A percentile compares a stretch with the other conserved stretches of the same genome.
These are phyloP conservation scores for Stenoptilia bipunctidactyla DNA, from an alignment of 2,888 invertebrate species.

Conservation along the genomic window DNA sequence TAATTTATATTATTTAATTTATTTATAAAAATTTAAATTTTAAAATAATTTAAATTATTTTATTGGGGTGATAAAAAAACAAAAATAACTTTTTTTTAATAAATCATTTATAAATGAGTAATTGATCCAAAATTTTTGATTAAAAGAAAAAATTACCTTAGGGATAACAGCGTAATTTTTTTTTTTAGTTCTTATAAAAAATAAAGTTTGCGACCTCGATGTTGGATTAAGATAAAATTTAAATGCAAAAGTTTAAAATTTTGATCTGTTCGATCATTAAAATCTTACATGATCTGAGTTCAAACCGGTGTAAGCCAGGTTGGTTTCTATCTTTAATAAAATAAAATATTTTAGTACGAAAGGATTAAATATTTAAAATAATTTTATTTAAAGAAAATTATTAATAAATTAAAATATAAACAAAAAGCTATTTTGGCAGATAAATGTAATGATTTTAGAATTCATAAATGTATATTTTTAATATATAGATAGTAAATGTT, in stretches of 20 bases:
- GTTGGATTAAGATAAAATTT: constrained; percentile 84
- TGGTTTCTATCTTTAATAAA: constrained; percentile 83
- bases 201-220: constrained; percentile 88
- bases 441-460: constrained; percentile 80
- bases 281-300: constrained; percentile 91
- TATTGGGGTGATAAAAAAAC: constrained; percentile 77
- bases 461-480: constrained; percentile 67
- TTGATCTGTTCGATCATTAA: constrained; percentile 87
- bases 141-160: constrained; percentile 82
- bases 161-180: constrained; percentile 89
- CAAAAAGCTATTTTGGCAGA: constrained; percentile 77
- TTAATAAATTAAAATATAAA: constrained; percentile 27
- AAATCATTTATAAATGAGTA: constrained; percentile 45
- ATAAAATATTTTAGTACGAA: constrained; percentile 81
- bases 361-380: constrained; percentile 76
- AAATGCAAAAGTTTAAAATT: constrained; percentile 76
- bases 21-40: constrained; percentile 22
- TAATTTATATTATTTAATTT: constrained; percentile 42
- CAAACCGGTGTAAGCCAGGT: constrained; percentile 88
- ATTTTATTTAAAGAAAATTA: constrained; percentile 42
- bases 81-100: constrained; percentile 63
- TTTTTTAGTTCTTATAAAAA: constrained; percentile 80
- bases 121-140: constrained; percentile 72
- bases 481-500: constrained; percentile 70
- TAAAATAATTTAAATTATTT: constrained; percentile 53